Percentiles rank a stretch among this genome's conserved stretches.
These are phyloP conservation scores for Myanophis thanlyinensis DNA, from an alignment of 2,113 vertebrate species.

Conservation along the genomic window DNA sequence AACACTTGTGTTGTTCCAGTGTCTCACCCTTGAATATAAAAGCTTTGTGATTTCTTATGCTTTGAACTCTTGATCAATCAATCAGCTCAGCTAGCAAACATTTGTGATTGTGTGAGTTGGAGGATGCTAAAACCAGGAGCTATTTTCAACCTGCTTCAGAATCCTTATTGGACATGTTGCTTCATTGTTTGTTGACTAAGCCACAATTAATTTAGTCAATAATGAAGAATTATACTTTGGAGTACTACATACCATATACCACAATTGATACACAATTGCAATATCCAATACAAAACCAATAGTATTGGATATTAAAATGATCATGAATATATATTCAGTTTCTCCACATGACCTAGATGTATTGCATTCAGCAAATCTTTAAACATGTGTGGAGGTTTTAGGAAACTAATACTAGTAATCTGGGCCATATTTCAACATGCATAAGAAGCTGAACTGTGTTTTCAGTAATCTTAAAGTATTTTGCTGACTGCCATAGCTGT, in stretches of 20 bases:
- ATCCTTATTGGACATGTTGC: not conserved
- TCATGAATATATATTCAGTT: not conserved
- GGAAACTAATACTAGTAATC: not conserved
- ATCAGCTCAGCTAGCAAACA: not conserved
- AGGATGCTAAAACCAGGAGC: not conserved
- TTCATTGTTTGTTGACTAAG: not conserved
- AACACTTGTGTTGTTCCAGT: not conserved
- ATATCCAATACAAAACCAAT: not conserved
- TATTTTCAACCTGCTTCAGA: not conserved
- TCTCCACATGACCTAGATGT: not conserved
- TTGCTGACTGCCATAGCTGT: not conserved
- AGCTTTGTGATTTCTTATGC: not conserved
- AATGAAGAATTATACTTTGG: not conserved
- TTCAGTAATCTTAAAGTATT: not conserved
- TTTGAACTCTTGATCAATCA: not conserved
- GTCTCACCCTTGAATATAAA: not conserved
- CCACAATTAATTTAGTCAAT: not conserved
- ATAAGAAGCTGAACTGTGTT: not conserved
- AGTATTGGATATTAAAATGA: not conserved
- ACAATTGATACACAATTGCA: not conserved
- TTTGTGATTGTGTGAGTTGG: not conserved
- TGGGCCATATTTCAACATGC: not conserved
- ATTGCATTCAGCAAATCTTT: not conserved
- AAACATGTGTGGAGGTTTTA: not conserved
- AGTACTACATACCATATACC: not conserved